Percentiles rank a stretch among this genome's conserved stretches.
Evolutionary conservation across 2,888 invertebrate genomes (phyloP).

Genomic region (Acanthacorydalis orientalis): DNA sequence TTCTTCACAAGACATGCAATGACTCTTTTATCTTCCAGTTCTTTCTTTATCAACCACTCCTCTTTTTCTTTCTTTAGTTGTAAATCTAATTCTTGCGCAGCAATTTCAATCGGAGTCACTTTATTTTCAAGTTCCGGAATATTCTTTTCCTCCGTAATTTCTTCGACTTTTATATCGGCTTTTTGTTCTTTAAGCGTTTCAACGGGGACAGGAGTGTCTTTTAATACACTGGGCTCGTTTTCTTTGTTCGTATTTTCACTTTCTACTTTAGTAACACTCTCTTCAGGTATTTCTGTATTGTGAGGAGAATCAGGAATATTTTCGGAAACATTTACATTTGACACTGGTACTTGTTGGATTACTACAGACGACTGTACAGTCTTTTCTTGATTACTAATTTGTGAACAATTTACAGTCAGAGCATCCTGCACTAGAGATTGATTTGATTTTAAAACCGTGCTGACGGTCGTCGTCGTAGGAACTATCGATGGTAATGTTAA

Average conservation of each 20-base stretch:
- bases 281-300: neutral
- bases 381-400: conserved; percentile 4
- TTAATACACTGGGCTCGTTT: neutral
- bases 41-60: conserved; percentile 10
- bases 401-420: too few relatives aligned
- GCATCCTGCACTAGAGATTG: too few relatives aligned
- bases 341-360: neutral
- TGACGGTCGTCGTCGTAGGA: conserved; percentile 8
- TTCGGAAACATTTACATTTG: neutral
- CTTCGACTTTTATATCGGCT: conserved; percentile 11
- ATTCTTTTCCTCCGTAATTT: conserved; percentile 6
- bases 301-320: neutral
- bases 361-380: conserved; percentile 7
- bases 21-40: conserved; percentile 11
- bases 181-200: conserved; percentile 5
- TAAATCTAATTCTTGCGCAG: conserved; percentile 21
- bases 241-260: conserved; percentile 5
- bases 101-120: conserved; percentile 17
- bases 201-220: neutral
- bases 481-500: conserved; percentile 15
- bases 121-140: neutral
- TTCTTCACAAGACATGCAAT: neutral
- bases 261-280: neutral
- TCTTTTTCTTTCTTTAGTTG: conserved; percentile 18
- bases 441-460: conserved; percentile 2